These are phyloP conservation scores for Cryptus viduatorius DNA, from an alignment of 2,888 invertebrate genomes.

Conservation along the genomic window DNA sequence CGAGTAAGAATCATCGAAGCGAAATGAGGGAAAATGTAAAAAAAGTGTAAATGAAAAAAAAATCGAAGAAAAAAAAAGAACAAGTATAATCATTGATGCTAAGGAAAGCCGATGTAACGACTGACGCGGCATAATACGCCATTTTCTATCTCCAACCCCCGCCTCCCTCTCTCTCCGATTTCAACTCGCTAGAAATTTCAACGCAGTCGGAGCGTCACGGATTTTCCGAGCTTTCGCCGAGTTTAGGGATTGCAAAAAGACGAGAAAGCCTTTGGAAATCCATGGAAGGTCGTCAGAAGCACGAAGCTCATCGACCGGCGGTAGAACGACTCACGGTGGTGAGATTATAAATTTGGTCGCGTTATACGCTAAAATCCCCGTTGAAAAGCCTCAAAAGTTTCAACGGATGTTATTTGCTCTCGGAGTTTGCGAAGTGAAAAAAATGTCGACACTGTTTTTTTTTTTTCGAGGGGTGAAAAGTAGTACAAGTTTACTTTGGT, in stretches of 20 bases:
- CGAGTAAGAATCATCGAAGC: conserved; percentile 2
- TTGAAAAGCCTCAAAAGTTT: conserved; percentile 52
- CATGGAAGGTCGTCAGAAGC: conserved; percentile 29
- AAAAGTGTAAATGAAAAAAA: neutral
- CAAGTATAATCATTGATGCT: conserved; percentile 7
- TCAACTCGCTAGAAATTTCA: conserved; percentile 23
- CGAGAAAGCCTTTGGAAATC: conserved; percentile 35
- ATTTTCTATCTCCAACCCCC: neutral
- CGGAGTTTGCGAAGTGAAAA: neutral
- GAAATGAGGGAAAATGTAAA: conserved; percentile 12
- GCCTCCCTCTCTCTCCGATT: too few relatives aligned
- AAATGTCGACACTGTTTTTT: conserved; percentile 18
- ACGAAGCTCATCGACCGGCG: conserved; percentile 33
- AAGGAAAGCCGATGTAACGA: conserved; percentile 43
- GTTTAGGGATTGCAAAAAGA: conserved; percentile 31
- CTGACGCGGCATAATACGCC: conserved; percentile 47
- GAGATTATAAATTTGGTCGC: conserved; percentile 40
- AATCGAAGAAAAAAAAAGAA: conserved; percentile 13
- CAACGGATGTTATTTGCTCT: neutral
- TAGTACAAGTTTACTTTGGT: neutral
- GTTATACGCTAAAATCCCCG: conserved; percentile 33
- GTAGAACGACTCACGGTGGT: conserved; percentile 16
- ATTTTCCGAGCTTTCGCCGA: conserved; percentile 22
- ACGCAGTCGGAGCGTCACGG: conserved; percentile 23
- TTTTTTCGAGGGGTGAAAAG: neutral